Conservation (phyloP, 2,797 vertebrate genomes). For the Momotus momota region DNA sequence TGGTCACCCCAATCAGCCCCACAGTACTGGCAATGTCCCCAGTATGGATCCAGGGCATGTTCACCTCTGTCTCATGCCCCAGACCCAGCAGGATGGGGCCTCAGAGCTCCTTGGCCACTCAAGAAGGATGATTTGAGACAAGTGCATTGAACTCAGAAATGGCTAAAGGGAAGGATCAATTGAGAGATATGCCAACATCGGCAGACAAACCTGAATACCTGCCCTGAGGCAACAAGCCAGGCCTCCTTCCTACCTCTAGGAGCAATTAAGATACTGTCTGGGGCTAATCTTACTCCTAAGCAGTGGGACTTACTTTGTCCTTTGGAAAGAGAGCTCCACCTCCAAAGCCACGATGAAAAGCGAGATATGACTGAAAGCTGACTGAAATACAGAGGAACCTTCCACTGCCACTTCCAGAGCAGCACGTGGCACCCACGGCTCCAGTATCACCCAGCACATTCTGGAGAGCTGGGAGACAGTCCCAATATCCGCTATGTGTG, state of each 20-base stretch:
- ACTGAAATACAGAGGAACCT: background rate
- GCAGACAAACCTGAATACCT: background rate
- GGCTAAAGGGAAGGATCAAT: background rate
- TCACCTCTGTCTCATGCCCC: background rate
- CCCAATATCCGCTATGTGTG: background rate
- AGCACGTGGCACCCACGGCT: rapidly evolving
- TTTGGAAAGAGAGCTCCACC: background rate
- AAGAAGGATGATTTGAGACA: background rate
- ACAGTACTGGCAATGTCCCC: too few species aligned
- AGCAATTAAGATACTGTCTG: background rate
- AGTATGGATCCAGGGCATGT: rapidly evolving
- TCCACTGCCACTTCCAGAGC: background rate
- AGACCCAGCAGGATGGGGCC: rapidly evolving
- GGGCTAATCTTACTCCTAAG: background rate
- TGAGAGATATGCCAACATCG: background rate
- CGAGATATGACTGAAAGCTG: background rate
- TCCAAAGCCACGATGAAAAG: background rate
- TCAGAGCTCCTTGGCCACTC: background rate
- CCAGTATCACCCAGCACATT: rapidly evolving
- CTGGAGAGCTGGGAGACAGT: background rate
- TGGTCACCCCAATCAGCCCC: background rate
- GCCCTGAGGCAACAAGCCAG: background rate
- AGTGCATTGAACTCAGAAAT: background rate
- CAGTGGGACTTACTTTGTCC: background rate
- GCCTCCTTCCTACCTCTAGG: background rate